Evolutionary conservation across 2,888 invertebrate genomes (phyloP).

Genomic region (Ectobius pallidus): DNA sequence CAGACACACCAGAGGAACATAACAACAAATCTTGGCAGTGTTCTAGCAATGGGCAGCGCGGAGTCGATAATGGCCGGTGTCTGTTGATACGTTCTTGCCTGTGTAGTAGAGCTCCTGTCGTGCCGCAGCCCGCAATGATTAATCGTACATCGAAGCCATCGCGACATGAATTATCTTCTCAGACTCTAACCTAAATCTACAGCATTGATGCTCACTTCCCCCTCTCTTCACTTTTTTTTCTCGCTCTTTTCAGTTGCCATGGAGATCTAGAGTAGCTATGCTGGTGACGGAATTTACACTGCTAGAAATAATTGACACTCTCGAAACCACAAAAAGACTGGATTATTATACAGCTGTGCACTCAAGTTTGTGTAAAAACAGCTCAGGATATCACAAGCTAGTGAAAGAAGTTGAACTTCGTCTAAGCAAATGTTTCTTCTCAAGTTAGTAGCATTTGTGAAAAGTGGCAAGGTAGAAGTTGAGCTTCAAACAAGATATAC

Average conservation of each 20-base stretch:
- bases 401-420: too few species aligned
- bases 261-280: not conserved
- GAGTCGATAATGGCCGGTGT: too few species aligned
- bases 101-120: slow-evolving; percentile 17
- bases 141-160: slow-evolving; percentile 28
- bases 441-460: too few species aligned
- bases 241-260: not conserved
- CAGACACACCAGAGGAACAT: too few species aligned
- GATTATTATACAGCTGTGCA: not conserved
- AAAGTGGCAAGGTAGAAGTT: too few species aligned
- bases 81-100: slow-evolving; percentile 1
- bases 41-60: too few species aligned
- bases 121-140: slow-evolving; percentile 33
- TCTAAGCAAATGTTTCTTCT: too few species aligned
- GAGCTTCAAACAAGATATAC: too few species aligned
- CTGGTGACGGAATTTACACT: slow-evolving; percentile 1
- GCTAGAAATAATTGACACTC: slow-evolving; percentile 12
- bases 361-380: too few species aligned
- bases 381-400: too few species aligned
- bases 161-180: slow-evolving; percentile 37
- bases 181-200: slow-evolving; percentile 16
- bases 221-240: not conserved
- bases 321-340: not conserved
- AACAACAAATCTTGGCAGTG: too few species aligned
- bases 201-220: not conserved